Base-by-base conservation (phyloP, 2,113 vertebrate species). In the Aphelocoma coerulescens region DNA sequence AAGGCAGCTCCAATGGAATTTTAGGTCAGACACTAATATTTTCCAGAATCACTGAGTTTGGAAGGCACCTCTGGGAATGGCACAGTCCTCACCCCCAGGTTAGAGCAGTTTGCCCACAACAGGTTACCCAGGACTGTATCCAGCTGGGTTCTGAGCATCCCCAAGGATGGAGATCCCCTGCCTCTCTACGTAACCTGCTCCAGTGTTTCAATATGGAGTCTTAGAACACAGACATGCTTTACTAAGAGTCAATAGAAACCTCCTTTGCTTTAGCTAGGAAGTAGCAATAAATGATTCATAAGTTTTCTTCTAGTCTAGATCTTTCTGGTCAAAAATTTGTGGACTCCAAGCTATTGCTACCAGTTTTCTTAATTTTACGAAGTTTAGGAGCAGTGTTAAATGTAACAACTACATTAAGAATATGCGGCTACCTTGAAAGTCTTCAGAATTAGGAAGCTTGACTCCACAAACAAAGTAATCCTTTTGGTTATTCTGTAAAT, bases 381-480 rank as follows among this genome's bases (percentile, higher is more conserved):
- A 20, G 14, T 63, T 85, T 41, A 84, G 51, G 66, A 67, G 22
- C 65, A 74, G 35, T 4, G 21, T 69, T 20, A 83, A 59, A 20
- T 46, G 22, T 75, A 84, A 86, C 26, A 75, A 80, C 44, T 75
- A 62, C 69, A 88, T 80, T 35, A 87, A 72, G 32, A 91, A 92
- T 17, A 81, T 24, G 21, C 62, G 89, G 54, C 74, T 99, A 99
- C 99, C 99, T 99, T 99, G 99, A 97, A 99, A 99, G 97, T 99
- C 99, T 96, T 99, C 99, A 23, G 99, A 99, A 98, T 99, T 99
- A 58, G 99, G 99, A 96, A 99, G 98, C 96, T 99, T 99, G 93
- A 99, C 99, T 97, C 99, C 98, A 88, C 99, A 99, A 96, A 99
- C 98, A 96, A 99, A 98, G 97, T 99, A 99, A 98, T 99, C 99